Percentiles rank a stretch among this genome's conserved stretches.
phyloP scores from a whole-genome alignment of 53 echinoderm and acorn worm genomes.

The Mesocentrotus franciscanus region DNA sequence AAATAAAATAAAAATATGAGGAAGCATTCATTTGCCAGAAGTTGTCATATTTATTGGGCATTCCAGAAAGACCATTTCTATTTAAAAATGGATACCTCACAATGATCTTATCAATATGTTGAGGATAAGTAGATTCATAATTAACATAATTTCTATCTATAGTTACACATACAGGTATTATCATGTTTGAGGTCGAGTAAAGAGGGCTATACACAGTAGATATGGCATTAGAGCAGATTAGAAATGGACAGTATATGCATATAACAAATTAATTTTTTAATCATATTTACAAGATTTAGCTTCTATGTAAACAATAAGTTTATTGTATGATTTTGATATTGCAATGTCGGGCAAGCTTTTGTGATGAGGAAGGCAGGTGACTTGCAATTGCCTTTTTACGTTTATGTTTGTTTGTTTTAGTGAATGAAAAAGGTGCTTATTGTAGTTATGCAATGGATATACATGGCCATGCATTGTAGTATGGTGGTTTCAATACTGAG shows the following conservation, averaged over 20 bases:
- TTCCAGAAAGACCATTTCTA: neutral
- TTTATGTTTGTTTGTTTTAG: neutral
- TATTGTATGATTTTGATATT: slow-evolving; percentile 10
- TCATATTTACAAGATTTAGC: neutral
- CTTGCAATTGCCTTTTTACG: slow-evolving; percentile 3
- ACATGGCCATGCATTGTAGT: too few species aligned
- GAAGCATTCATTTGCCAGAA: neutral
- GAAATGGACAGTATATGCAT: neutral
- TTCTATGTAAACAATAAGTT: neutral
- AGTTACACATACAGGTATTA: neutral
- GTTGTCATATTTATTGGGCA: neutral
- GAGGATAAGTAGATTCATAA: neutral
- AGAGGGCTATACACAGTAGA: neutral
- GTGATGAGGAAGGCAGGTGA: slow-evolving; percentile 40
- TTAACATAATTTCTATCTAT: neutral
- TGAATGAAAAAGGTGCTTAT: neutral
- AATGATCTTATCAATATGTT: neutral
- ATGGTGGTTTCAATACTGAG: neutral
- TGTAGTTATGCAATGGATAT: neutral
- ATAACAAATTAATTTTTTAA: neutral
- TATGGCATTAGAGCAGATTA: neutral
- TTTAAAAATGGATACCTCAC: neutral
- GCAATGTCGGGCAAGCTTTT: slow-evolving; percentile 62
- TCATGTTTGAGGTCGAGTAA: neutral
- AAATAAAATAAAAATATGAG: neutral